Percentiles rank a stretch among this genome's conserved stretches.
Evolutionary conservation across 2,888 invertebrate genomes (phyloP).

Genomic region (Cosmia trapezina): DNA sequence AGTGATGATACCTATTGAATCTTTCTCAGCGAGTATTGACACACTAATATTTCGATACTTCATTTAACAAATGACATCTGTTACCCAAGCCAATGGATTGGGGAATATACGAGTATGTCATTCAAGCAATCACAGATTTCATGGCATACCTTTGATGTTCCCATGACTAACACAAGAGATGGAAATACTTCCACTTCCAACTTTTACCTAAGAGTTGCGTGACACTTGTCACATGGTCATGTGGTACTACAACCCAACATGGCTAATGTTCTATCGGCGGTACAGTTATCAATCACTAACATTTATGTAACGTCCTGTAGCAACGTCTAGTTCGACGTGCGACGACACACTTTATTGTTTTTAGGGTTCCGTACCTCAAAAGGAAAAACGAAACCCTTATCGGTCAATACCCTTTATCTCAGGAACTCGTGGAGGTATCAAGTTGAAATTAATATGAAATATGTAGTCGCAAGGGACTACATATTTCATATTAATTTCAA

Average conservation of each 20-base stretch:
- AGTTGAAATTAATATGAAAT: too few relatives aligned
- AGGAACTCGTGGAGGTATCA: too few relatives aligned
- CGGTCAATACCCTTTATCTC: too few relatives aligned
- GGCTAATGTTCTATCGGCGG: constrained; percentile 47
- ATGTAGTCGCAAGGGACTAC: too few relatives aligned
- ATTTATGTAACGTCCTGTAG: constrained; percentile 52
- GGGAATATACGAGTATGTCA: background rate
- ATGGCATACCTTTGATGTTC: constrained; percentile 24
- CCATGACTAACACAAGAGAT: constrained; percentile 35
- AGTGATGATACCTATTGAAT: background rate
- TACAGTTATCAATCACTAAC: constrained; percentile 32
- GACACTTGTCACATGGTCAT: constrained; percentile 40
- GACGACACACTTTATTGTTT: constrained; percentile 57
- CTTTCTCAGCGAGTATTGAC: background rate
- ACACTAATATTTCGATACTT: background rate
- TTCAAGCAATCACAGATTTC: constrained; percentile 35
- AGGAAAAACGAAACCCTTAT: too few relatives aligned
- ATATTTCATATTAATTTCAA: too few relatives aligned
- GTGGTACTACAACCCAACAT: constrained; percentile 4
- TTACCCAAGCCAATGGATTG: background rate
- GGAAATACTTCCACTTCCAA: constrained; percentile 11
- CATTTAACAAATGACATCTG: constrained; percentile 4
- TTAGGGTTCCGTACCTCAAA: too few relatives aligned
- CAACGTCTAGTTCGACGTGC: constrained; percentile 43
- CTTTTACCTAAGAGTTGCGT: constrained; percentile 45